Base-by-base conservation (phyloP, 2,113 vertebrate genomes). In the Pachyramphus minor region DNA sequence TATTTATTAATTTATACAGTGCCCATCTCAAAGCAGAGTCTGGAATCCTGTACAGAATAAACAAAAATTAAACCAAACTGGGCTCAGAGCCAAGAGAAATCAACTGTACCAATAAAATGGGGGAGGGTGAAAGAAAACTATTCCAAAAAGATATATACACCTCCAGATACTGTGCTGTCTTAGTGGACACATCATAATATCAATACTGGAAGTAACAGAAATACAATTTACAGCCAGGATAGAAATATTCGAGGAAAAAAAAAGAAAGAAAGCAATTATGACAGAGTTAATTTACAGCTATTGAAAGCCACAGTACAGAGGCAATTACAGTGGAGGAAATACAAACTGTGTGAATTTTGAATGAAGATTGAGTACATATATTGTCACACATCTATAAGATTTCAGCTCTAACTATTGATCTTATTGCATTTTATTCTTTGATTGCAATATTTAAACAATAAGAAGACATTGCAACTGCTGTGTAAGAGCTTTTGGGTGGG, bases 1-100 rank as follows among this genome's bases (percentile, higher is more conserved):
- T 93, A 95, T 83, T 95, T 97, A 91, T 94, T 91, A 90, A 96
- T 97, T 90, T 94, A 97, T 86, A 89, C 79, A 78, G 68, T 84
- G 52, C 44, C 90, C 85, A 94, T 92, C 90, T 95, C 82, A 92
- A 93, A 75, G 86, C 64, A 92, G 75, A 89, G 60, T 60, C 83
- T 68, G 47, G 56, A 93, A 82, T 89, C 73, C 41, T 87, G 20
- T 72, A 88, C 41, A 85, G 67, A 96, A 95, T 93, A 95, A 96
- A 96, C 78, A 93, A 96, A 96, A 96, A 96, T 87, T 94, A 95
- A 96, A 80, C 67, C 82, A 88, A 95, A 88, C 85, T 81, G 68
- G 90, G 90, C 83, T 95, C 47, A 78, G 73, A 90, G 93, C 83
- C 83, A 73, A 89, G 60, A 95, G 63, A 89, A 94, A 93, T 89